Evolutionary conservation across 92 coral and sea anemone species (phyloP).

Genomic region (Porites lobata): DNA sequence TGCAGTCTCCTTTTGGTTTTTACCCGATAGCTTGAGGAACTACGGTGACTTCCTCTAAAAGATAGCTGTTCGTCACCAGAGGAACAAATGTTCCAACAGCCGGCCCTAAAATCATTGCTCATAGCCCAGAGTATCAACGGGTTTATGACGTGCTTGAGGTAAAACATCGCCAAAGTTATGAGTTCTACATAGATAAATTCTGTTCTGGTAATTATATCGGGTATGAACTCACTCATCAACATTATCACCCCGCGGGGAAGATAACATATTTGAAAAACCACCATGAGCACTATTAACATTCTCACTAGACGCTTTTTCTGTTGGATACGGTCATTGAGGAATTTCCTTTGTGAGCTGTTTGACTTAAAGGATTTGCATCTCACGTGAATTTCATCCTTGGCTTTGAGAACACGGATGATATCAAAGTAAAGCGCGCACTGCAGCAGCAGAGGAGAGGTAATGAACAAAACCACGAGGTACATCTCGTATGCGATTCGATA

Average conservation of each 20-base stretch:
- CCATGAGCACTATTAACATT: slow-evolving; percentile 71
- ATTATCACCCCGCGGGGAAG: slow-evolving; percentile 81
- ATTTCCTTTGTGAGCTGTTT: slow-evolving; percentile 47
- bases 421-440: slow-evolving; percentile 71
- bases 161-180: slow-evolving; percentile 37
- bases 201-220: slow-evolving; percentile 19
- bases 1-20: not conserved
- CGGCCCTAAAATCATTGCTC: slow-evolving; percentile 66
- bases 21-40: not conserved
- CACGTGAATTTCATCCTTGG: slow-evolving; percentile 57
- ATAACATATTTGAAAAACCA: slow-evolving; percentile 80
- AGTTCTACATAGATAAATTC: slow-evolving; percentile 32
- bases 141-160: slow-evolving; percentile 66
- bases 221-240: slow-evolving; percentile 62
- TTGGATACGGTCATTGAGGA: slow-evolving; percentile 7
- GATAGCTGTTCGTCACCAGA: not conserved
- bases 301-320: slow-evolving; percentile 63
- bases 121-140: slow-evolving; percentile 62
- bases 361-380: slow-evolving; percentile 34
- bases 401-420: slow-evolving; percentile 64
- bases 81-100: slow-evolving; percentile 29
- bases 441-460: slow-evolving; percentile 61
- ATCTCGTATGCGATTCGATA: slow-evolving; percentile 54
- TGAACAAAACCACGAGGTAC: slow-evolving; percentile 71
- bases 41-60: not conserved